Base-by-base conservation (phyloP, 2,113 vertebrate species). In the Thryonomys swinderianus region DNA sequence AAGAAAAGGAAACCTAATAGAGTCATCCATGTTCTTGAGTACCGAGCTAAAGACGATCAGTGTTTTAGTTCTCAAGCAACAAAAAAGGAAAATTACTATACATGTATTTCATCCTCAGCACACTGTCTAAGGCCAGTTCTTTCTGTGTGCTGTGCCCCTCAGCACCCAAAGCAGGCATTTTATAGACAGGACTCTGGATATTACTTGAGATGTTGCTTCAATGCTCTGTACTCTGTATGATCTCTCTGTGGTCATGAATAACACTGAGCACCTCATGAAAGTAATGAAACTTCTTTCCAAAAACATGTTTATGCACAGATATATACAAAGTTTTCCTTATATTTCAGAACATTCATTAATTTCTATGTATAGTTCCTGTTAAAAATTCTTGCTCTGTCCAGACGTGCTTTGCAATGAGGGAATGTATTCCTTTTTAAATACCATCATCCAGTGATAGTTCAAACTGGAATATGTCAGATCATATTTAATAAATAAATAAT, bases 221-320 rank as follows among this genome's bases (percentile, higher is more conserved):
- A 40, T 90, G 48, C 1, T 67, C 57, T 78, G 79, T 34, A 30
- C 34, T 81, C 42, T 64, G 7, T 0, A n/a, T 67, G 34, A 82
- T 30, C 2, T 67, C 57, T 89, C 91, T 61, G 53, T 40, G 23
- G 8, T 93, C 84, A 74, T n/a, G 42, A 73, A 85, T n/a, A 73
- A 74, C 25, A 67, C 78, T 79, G 18, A 94, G 74, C 80, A 67
- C 79, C 3, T 73, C 66, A 81, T 86, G 16, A 85, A 96, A 76
- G 2, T 17, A 53, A 48, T 23, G 61, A 81, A 78, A 69, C 23
- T 84, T 51, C n/a, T 61, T 95, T 27, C 1, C 55, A 73, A 51
- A 82, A 71, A 88, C 69, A 92, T 17, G 1, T 1, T 61, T 34
- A 90, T 30, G 10, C 16, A 48, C 11, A 64, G 1, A 57, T n/a